Percentiles rank a stretch among this genome's conserved stretches.
Conservation (phyloP, 1,140 invertebrate species). For the Capitella teleta region DNA sequence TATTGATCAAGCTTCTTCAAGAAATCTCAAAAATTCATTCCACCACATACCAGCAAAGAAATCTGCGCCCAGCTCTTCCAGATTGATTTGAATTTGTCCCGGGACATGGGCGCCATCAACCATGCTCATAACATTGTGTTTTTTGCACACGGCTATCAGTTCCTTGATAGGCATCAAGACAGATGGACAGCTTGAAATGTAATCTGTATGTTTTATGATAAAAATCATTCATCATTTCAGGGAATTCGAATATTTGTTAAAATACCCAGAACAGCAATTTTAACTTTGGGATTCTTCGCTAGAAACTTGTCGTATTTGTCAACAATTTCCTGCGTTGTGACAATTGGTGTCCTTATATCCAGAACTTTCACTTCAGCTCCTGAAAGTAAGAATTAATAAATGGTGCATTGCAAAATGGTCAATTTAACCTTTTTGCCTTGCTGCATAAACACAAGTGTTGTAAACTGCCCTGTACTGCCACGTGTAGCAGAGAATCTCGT, state of each 20-base stretch:
- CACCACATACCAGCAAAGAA: conserved; percentile 25
- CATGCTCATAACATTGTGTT: conserved; percentile 16
- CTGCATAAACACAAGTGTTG: too few species aligned
- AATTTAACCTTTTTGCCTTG: conserved; percentile 8
- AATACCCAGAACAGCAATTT: conserved; percentile 19
- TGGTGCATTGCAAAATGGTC: neutral
- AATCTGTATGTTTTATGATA: conserved; percentile 16
- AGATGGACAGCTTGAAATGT: conserved; percentile 18
- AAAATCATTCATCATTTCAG: neutral
- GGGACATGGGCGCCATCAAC: conserved; percentile 26
- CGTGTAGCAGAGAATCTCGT: conserved; percentile 17
- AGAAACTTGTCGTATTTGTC: conserved; percentile 16
- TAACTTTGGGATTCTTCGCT: conserved; percentile 14
- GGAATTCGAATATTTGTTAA: neutral
- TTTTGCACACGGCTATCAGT: conserved; percentile 18
- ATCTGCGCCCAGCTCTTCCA: conserved; percentile 22
- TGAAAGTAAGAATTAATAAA: conserved; percentile 6
- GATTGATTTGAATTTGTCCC: conserved; percentile 21
- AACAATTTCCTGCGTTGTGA: conserved; percentile 15
- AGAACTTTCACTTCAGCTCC: conserved; percentile 14
- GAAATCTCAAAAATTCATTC: too few species aligned
- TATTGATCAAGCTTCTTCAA: too few species aligned
- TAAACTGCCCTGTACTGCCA: conserved; percentile 17
- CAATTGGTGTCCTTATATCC: conserved; percentile 18
- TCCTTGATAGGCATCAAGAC: conserved; percentile 21